Evolutionary conservation across 2,113 vertebrate species (phyloP).

Genomic region (Gnathonemus longibarbis): DNA sequence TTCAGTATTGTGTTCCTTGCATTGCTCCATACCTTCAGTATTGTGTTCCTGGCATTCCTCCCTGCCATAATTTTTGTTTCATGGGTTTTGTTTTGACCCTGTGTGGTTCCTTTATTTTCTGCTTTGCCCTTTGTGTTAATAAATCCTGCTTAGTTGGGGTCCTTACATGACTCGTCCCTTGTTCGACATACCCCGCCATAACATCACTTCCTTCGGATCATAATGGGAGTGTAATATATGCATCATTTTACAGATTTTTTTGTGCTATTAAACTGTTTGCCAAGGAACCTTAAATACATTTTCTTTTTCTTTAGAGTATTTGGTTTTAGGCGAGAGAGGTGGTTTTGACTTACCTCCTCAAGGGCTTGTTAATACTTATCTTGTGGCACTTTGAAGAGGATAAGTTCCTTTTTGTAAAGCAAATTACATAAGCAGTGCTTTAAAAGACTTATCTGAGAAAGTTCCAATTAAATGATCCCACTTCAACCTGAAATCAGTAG

Average conservation of each 20-base stretch:
- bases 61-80: neutral
- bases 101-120: neutral
- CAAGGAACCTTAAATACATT: neutral
- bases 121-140: neutral
- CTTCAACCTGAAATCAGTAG: neutral
- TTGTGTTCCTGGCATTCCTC: no score
- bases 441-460: neutral
- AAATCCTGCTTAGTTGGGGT: neutral
- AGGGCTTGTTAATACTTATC: constrained; percentile 3
- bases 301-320: neutral
- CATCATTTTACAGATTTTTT: neutral
- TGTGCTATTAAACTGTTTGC: neutral
- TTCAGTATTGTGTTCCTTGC: no score
- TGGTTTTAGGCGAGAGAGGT: neutral
- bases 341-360: neutral
- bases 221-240: neutral
- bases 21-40: no score
- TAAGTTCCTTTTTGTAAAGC: neutral
- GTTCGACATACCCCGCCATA: neutral
- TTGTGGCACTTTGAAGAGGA: neutral
- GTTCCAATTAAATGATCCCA: neutral
- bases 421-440: neutral
- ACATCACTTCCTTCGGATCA: neutral
- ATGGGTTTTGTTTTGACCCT: neutral
- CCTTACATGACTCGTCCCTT: neutral